Conservation (phyloP, 2,888 invertebrate species). For the Furcula furcula region DNA sequence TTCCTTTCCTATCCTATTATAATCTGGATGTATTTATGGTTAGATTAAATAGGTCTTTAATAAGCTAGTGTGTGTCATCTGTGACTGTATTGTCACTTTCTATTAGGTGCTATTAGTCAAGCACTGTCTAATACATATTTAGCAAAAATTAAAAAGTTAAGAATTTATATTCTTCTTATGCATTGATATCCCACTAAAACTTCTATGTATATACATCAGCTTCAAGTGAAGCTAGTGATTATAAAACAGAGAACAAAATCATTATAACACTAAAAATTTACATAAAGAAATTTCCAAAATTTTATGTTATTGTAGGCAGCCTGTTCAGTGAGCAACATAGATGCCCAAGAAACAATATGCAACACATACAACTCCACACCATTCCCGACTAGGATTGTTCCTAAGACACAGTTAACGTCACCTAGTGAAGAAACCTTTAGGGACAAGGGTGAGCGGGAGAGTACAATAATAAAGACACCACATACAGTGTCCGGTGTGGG, state of each 20-base stretch:
- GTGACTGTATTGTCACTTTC: too few species aligned
- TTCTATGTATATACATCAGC: not conserved
- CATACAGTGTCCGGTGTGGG: conserved; percentile 38
- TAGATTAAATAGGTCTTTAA: not conserved
- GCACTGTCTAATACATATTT: too few species aligned
- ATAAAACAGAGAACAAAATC: too few species aligned
- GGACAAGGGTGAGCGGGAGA: conserved; percentile 34
- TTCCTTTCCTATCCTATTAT: not conserved
- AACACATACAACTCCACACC: conserved; percentile 29
- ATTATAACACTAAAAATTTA: too few species aligned
- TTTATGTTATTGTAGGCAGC: conserved; percentile 33
- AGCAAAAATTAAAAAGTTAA: too few species aligned
- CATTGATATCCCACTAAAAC: not conserved
- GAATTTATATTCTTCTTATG: too few species aligned
- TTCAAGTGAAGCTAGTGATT: too few species aligned
- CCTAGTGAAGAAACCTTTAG: conserved; percentile 30
- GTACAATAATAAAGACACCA: conserved; percentile 29
- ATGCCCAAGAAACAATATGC: conserved; percentile 33
- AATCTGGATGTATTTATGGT: not conserved
- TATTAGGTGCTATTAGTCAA: too few species aligned
- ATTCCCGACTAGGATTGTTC: conserved; percentile 14
- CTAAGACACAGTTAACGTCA: conserved; percentile 35
- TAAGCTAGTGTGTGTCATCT: too few species aligned
- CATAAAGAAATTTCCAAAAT: not conserved
- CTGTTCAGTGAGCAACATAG: conserved; percentile 28